A percentile compares a stretch with the other conserved stretches of the same genome.
These are phyloP conservation scores for Macrobrachium nipponense DNA, from an alignment of 1,140 invertebrate species.

Conservation along the genomic window DNA sequence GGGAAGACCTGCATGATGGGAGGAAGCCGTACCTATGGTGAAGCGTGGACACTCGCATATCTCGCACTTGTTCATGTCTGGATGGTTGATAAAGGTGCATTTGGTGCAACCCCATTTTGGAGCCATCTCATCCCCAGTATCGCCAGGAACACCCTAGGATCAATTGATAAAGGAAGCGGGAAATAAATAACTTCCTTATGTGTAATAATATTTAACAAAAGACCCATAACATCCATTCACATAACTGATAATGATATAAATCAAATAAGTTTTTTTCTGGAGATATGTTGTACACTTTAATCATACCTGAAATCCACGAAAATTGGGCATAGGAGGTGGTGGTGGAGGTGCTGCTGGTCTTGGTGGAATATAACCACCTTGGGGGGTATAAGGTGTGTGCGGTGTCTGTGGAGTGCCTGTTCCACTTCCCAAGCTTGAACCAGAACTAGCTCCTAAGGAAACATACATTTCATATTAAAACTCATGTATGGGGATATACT, in stretches of 20 bases:
- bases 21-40: conserved; percentile 57
- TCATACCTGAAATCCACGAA: conserved; percentile 33
- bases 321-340: conserved; percentile 32
- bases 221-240: no score
- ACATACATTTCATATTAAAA: neutral
- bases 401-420: conserved; percentile 44
- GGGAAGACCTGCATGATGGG: conserved; percentile 35
- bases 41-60: conserved; percentile 59
- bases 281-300: neutral
- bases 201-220: no score
- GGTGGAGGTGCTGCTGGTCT: conserved; percentile 30
- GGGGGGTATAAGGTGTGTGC: conserved; percentile 26
- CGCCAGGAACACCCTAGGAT: conserved; percentile 31
- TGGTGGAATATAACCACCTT: conserved; percentile 13
- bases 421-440: conserved; percentile 54
- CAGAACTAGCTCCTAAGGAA: conserved; percentile 41
- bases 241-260: neutral
- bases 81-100: conserved; percentile 62
- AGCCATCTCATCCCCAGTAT: conserved; percentile 39
- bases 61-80: conserved; percentile 61
- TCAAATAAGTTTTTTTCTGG: neutral
- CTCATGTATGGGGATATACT: no score
- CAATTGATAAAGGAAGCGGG: no score
- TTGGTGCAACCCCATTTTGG: conserved; percentile 57
- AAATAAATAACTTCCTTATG: no score